phyloP scores from a whole-genome alignment of 1,140 invertebrate species.

The Heliconius melpomene region DNA sequence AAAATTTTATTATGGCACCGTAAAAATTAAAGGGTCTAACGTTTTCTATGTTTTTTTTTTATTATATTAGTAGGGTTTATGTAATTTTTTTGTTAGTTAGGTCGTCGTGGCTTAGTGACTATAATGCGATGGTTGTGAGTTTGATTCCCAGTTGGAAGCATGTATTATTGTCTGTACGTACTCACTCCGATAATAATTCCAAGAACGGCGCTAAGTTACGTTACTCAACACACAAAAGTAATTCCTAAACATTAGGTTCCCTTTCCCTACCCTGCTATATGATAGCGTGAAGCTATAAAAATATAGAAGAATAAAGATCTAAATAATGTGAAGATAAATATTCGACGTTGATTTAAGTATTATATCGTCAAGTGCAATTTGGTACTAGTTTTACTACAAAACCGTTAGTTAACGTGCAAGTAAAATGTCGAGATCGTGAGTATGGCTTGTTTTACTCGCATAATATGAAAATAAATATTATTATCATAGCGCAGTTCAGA shows the following conservation, averaged over 20 bases:
- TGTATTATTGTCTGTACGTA: no score
- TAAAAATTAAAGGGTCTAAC: conserved; percentile 9
- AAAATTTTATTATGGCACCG: conserved; percentile 12
- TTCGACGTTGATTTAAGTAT: background rate
- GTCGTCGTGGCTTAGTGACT: no score
- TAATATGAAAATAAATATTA: background rate
- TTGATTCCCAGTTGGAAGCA: rapidly evolving
- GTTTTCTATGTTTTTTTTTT: background rate
- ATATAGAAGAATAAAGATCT: no score
- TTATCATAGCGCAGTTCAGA: background rate
- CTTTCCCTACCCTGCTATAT: no score
- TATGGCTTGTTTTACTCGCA: background rate
- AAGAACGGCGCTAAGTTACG: no score
- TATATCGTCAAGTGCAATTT: background rate
- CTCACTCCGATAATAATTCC: no score
- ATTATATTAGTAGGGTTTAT: background rate
- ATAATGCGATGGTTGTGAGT: no score
- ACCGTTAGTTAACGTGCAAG: conserved; percentile 2
- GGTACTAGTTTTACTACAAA: conserved; percentile 2
- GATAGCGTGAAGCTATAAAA: no score
- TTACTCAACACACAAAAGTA: no score
- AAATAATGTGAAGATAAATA: no score
- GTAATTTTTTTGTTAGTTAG: background rate
- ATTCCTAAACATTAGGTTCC: no score
- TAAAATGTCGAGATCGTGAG: conserved; percentile 3